Evolutionary conservation across 1,140 invertebrate species (phyloP), one percentile per base, ranked within the genome.

Genomic region (Pogonomyrmex barbatus): DNA sequence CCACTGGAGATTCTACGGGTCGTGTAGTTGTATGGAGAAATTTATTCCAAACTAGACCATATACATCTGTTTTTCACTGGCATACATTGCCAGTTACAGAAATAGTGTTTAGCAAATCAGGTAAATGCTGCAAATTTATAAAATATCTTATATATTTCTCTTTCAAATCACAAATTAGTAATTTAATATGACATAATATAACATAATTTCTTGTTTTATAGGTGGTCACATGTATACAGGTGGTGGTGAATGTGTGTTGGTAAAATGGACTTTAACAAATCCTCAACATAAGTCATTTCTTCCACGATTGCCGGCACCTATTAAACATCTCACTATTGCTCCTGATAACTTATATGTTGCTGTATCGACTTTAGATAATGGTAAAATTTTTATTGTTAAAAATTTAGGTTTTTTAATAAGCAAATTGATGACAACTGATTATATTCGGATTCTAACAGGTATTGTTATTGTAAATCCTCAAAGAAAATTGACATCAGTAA

Each of bases 191-290:
- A 62, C 3, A 54, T 50, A 17, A 67, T 62, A n/a, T 79, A 54
- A n/a, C 39, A 45, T 14, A 68, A 47, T 70, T 56, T 9, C 52
- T 70, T 47, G 70, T 70, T 88, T 93, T 93, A 6, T 75, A 97
- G 96, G 96, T 81, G 95, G 95, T 10, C 95, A 96, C 67, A 94
- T 98, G 91, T 97, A 97, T 86, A 98, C 97, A 91, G 97, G 97
- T 50, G 98, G 97, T 24, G 95, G 96, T 75, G 98, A 98, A 94
- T 96, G 96, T 92, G 97, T 97, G 0, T 92, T 98, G 68, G 97
- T 98, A 0, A 97, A 97, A 93, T 98, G 98, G 98, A 94, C 96
- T 62, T 73, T 97, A 45, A 93, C 95, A 9, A 95, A 96, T 93
- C 89, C 94, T 2, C 93, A 96, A 17, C 87, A 96, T 6, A 97